A percentile compares a stretch with the other conserved stretches of the same genome.
These are phyloP conservation scores for Catamblyrhynchus diadema DNA, from an alignment of 2,797 vertebrate genomes.

Conservation along the genomic window DNA sequence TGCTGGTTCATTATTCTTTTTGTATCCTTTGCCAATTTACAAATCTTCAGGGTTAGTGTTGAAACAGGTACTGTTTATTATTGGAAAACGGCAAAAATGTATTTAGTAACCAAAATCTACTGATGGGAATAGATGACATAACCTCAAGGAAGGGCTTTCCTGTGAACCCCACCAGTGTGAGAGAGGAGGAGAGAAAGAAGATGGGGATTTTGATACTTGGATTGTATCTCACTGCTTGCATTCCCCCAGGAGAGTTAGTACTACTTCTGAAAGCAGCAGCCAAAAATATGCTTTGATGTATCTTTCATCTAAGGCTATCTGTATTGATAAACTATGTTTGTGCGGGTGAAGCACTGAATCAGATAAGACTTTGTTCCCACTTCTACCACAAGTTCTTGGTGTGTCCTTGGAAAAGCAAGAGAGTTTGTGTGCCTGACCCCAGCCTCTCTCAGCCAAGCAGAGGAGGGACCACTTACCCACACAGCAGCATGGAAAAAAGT, in stretches of 20 bases:
- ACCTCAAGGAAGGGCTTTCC: not conserved
- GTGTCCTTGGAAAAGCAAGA: not conserved
- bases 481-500: not conserved
- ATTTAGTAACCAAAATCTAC: slow-evolving; percentile 9
- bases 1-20: slow-evolving; percentile 12
- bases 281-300: slow-evolving; percentile 34
- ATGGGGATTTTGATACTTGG: not conserved
- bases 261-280: slow-evolving; percentile 24
- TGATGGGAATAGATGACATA: not conserved
- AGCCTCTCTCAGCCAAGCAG: not conserved
- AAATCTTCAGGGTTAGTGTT: not conserved
- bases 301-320: slow-evolving; percentile 32
- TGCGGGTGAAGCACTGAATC: not conserved
- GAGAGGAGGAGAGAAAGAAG: not conserved
- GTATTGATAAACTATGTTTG: not conserved
- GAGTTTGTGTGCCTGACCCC: not conserved
- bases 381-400: not conserved
- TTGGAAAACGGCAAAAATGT: not conserved
- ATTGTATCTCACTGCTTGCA: slow-evolving; percentile 2
- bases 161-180: not conserved
- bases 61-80: not conserved
- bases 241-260: not conserved
- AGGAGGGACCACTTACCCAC: not conserved
- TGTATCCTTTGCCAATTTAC: not conserved
- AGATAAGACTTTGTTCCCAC: not conserved